Percentiles rank a stretch among this genome's conserved stretches.
These are phyloP conservation scores for Clarias magur DNA, from an alignment of 2,113 vertebrate genomes.

Conservation along the genomic window DNA sequence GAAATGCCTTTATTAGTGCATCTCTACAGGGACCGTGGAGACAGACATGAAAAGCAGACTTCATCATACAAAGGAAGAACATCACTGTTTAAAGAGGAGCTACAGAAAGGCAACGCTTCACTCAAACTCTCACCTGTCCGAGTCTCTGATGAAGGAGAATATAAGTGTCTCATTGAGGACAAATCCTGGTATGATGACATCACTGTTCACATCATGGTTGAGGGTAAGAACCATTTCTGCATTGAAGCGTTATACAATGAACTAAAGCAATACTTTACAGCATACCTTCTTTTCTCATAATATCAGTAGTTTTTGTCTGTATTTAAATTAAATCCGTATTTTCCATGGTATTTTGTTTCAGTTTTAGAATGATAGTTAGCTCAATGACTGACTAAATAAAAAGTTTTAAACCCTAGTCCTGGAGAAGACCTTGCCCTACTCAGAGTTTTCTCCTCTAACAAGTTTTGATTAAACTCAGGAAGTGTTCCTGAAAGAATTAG, in stretches of 20 bases:
- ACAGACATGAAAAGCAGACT: neutral
- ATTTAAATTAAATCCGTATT: neutral
- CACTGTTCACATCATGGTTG: neutral
- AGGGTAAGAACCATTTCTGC: neutral
- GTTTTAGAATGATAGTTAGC: neutral
- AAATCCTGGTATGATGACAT: conserved; percentile 1
- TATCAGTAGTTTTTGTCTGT: neutral
- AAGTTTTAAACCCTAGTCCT: too few species aligned
- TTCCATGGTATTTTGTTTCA: neutral
- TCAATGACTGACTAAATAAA: too few species aligned
- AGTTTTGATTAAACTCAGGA: too few species aligned
- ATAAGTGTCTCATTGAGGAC: neutral
- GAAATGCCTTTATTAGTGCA: neutral
- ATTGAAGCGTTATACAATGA: neutral
- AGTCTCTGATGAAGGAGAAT: neutral
- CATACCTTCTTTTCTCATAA: neutral
- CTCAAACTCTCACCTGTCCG: neutral
- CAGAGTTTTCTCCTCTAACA: too few species aligned
- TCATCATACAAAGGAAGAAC: neutral
- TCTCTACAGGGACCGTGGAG: neutral
- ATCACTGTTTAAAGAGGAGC: neutral
- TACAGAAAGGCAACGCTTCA: conserved; percentile 7
- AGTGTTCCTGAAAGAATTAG: too few species aligned
- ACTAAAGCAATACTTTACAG: too few species aligned
- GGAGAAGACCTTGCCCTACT: too few species aligned